Conservation (phyloP, 2,113 vertebrate genomes). For the Psittacula cyanocephala region DNA sequence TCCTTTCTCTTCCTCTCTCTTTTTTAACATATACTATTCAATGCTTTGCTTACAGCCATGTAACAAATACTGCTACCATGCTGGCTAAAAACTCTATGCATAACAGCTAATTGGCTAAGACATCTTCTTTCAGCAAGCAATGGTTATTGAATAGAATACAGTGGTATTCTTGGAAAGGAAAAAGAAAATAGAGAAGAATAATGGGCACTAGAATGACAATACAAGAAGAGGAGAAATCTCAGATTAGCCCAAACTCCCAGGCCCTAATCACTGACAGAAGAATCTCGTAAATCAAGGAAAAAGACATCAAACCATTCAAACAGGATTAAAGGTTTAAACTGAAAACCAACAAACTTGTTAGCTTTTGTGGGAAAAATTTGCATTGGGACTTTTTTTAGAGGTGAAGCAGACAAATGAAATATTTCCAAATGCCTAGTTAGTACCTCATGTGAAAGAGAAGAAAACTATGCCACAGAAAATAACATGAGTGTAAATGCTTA, state of each 20-base stretch:
- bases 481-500: background rate
- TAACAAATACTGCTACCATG: constrained; percentile 60
- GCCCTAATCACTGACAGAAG: constrained; percentile 44
- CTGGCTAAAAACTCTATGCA: constrained; percentile 62
- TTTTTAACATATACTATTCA: constrained; percentile 57
- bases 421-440: background rate
- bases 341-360: constrained; percentile 57
- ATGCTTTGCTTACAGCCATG: constrained; percentile 45
- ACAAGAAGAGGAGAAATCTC: constrained; percentile 48
- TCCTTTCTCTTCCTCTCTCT: constrained; percentile 30
- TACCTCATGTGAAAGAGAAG: background rate
- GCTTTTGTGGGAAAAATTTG: constrained; percentile 52
- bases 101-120: constrained; percentile 66
- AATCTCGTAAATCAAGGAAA: constrained; percentile 57
- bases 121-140: constrained; percentile 48
- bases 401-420: background rate
- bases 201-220: constrained; percentile 43
- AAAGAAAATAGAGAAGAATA: constrained; percentile 29
- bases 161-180: constrained; percentile 24
- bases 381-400: background rate
- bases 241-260: constrained; percentile 44
- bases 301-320: constrained; percentile 60
- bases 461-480: background rate
- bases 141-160: constrained; percentile 57
- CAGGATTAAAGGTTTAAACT: constrained; percentile 61